These are phyloP conservation scores for Platycercus adscitus DNA, from an alignment of 2,113 vertebrate species.

Conservation along the genomic window DNA sequence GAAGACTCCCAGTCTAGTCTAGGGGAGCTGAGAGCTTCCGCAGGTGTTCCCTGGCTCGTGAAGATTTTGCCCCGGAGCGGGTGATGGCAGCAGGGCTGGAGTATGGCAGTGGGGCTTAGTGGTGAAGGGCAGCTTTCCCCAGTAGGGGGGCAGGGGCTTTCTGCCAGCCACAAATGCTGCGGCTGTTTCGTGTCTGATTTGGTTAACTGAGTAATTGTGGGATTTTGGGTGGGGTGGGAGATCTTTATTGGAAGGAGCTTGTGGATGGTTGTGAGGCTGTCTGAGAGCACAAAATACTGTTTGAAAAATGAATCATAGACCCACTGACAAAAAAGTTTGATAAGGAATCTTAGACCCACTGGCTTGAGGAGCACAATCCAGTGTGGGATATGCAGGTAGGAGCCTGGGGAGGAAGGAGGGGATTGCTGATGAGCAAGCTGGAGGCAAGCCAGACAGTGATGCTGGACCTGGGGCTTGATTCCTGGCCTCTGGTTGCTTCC, in stretches of 20 bases:
- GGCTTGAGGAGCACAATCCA: neutral
- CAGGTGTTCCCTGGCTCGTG: neutral
- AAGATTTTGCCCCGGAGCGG: fast-evolving
- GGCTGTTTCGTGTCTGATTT: neutral
- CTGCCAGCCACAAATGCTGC: neutral
- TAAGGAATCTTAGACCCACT: neutral
- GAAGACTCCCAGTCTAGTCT: neutral
- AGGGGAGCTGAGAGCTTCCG: neutral
- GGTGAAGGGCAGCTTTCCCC: neutral
- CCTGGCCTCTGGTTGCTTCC: neutral
- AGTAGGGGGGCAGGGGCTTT: neutral
- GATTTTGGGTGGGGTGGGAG: neutral
- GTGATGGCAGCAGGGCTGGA: neutral
- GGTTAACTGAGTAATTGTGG: neutral
- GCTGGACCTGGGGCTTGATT: neutral
- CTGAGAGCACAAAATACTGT: neutral
- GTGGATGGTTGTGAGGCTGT: neutral
- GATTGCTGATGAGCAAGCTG: neutral
- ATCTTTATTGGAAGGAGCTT: neutral
- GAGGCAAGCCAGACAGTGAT: neutral
- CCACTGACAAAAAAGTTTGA: neutral
- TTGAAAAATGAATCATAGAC: neutral
- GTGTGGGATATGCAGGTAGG: neutral
- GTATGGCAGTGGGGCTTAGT: neutral
- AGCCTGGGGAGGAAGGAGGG: neutral